Evolutionary conservation across 2,113 vertebrate species (phyloP).

Genomic region (Parus major): DNA sequence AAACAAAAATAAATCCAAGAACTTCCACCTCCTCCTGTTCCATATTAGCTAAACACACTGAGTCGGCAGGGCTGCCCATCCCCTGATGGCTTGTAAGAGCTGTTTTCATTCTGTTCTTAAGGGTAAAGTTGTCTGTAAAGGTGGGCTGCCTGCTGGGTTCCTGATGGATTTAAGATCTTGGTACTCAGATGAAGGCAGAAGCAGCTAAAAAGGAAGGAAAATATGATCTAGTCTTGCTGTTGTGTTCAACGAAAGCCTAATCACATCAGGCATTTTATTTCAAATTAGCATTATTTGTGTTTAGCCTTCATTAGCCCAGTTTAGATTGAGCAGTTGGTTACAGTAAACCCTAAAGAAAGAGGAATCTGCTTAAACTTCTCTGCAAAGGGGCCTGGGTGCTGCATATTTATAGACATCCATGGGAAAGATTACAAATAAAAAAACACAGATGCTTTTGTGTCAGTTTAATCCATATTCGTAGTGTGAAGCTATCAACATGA

Average conservation of each 20-base stretch:
- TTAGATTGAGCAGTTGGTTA: not conserved
- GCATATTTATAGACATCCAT: not conserved
- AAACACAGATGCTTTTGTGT: not conserved
- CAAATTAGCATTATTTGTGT: conserved; percentile 50
- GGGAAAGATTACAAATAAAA: not conserved
- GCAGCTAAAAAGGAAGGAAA: not conserved
- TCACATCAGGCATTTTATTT: conserved; percentile 7
- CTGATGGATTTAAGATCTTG: conserved; percentile 45
- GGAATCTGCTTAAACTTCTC: not conserved
- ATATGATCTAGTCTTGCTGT: not conserved
- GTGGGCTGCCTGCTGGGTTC: conserved; percentile 48
- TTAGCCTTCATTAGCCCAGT: conserved; percentile 18
- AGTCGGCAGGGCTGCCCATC: not conserved
- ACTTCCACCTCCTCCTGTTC: conserved; percentile 35
- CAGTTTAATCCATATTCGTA: not conserved
- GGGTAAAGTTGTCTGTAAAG: not conserved
- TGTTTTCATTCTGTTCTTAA: conserved; percentile 38
- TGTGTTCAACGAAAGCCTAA: conserved; percentile 24
- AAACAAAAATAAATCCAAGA: conserved; percentile 13
- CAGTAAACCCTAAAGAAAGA: not conserved
- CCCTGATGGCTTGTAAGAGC: not conserved
- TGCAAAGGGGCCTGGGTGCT: not conserved
- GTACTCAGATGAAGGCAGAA: conserved; percentile 35
- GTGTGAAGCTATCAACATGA: not conserved
- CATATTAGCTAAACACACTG: not conserved